Conservation (phyloP, 2,888 invertebrate genomes). For the Dasysyrphus tricinctus region DNA sequence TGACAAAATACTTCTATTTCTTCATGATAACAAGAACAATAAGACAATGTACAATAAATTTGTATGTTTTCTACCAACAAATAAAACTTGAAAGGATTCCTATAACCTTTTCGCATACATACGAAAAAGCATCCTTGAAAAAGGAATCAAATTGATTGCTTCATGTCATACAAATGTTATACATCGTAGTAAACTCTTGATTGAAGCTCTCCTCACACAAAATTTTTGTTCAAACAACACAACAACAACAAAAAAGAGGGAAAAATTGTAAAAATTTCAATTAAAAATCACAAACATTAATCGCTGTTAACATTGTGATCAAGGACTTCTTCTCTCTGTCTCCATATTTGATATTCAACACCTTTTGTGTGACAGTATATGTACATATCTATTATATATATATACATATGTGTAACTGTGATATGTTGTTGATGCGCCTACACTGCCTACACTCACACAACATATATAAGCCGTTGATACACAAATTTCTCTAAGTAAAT, state of each 20-base stretch:
- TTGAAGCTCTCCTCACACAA: neutral
- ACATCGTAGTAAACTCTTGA: neutral
- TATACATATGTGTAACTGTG: neutral
- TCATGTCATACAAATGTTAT: neutral
- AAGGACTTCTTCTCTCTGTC: slow-evolving; percentile 39
- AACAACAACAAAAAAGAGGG: neutral
- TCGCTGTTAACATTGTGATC: slow-evolving; percentile 52
- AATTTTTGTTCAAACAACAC: neutral
- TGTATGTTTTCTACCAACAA: neutral
- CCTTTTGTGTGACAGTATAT: slow-evolving; percentile 33
- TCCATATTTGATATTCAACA: slow-evolving; percentile 54
- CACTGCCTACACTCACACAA: neutral
- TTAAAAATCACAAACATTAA: slow-evolving; percentile 50
- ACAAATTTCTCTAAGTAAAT: slow-evolving; percentile 58
- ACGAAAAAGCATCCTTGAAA: neutral
- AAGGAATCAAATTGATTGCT: neutral
- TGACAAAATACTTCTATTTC: too few species aligned
- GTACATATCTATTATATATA: neutral
- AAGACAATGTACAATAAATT: neutral
- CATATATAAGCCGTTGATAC: slow-evolving; percentile 2
- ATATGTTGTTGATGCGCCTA: slow-evolving; percentile 24
- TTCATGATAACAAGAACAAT: too few species aligned
- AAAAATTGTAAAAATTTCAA: slow-evolving; percentile 28
- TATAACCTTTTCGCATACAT: neutral
- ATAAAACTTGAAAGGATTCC: neutral